These are phyloP conservation scores for Drosophila diplacantha DNA, from an alignment of 2,888 invertebrate genomes.

Conservation along the genomic window DNA sequence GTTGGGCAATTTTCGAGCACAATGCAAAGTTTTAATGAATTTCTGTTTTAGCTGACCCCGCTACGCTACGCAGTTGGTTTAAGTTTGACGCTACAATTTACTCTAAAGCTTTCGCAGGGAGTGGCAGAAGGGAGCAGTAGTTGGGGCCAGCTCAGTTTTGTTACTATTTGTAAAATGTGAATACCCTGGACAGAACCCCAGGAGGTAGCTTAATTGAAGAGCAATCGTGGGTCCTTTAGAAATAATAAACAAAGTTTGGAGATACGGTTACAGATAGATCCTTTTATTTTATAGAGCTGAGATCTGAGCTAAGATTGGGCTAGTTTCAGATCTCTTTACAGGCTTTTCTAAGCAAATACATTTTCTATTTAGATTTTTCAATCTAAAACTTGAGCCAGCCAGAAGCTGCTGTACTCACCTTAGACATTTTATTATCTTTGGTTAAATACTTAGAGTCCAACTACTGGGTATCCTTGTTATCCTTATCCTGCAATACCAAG, in stretches of 20 bases:
- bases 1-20: constrained; percentile 50
- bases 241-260: background rate
- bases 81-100: constrained; percentile 55
- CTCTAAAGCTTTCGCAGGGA: constrained; percentile 11
- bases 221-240: too few relatives aligned
- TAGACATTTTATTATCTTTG: background rate
- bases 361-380: background rate
- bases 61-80: constrained; percentile 47
- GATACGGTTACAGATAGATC: background rate
- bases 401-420: background rate
- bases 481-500: constrained; percentile 1
- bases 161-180: constrained; percentile 38
- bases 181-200: constrained; percentile 6
- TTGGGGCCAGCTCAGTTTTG: constrained; percentile 46
- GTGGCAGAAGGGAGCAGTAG: constrained; percentile 26
- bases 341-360: too few relatives aligned
- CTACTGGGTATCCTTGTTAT: constrained; percentile 14
- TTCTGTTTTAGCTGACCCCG: constrained; percentile 52
- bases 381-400: background rate
- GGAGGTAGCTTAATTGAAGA: background rate
- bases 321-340: too few relatives aligned
- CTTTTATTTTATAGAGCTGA: too few relatives aligned
- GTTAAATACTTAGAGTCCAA: background rate
- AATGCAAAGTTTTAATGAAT: constrained; percentile 70
- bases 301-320: too few relatives aligned